Conservation (phyloP, 2,888 invertebrate genomes). For the Aelia acuminata region DNA sequence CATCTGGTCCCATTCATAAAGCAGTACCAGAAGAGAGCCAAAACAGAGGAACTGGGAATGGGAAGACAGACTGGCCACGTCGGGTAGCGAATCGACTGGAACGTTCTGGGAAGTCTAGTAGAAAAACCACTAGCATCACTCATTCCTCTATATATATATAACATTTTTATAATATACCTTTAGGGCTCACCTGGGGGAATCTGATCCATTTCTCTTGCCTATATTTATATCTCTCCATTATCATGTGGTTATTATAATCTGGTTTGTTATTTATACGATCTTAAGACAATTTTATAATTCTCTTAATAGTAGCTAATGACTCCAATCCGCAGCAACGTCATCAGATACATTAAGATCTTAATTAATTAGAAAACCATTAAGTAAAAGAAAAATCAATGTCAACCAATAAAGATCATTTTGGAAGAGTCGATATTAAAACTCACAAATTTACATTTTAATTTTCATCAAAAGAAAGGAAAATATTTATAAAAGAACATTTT, state of each 20-base stretch:
- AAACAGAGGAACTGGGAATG: background rate
- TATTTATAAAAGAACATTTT: too few relatives aligned
- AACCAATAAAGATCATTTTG: too few relatives aligned
- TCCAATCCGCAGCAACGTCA: too few relatives aligned
- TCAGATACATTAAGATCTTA: too few relatives aligned
- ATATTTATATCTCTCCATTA: background rate
- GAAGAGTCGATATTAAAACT: too few relatives aligned
- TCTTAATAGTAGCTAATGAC: background rate
- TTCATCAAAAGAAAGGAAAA: too few relatives aligned
- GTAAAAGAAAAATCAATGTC: too few relatives aligned
- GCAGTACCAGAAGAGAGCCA: background rate
- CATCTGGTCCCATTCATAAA: constrained; percentile 20
- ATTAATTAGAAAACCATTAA: too few relatives aligned
- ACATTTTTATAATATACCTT: background rate
- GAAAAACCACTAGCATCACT: background rate
- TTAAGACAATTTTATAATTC: background rate
- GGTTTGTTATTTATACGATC: background rate
- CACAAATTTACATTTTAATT: too few relatives aligned
- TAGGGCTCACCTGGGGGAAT: background rate
- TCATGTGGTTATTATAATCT: background rate
- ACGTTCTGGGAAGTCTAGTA: background rate
- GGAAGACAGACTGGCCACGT: background rate
- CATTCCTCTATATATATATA: constrained; percentile 25
- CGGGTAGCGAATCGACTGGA: background rate
- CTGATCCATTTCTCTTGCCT: background rate